Evolutionary conservation across 1,140 invertebrate species (phyloP).

Genomic region (Gonioctena quinquepunctata): DNA sequence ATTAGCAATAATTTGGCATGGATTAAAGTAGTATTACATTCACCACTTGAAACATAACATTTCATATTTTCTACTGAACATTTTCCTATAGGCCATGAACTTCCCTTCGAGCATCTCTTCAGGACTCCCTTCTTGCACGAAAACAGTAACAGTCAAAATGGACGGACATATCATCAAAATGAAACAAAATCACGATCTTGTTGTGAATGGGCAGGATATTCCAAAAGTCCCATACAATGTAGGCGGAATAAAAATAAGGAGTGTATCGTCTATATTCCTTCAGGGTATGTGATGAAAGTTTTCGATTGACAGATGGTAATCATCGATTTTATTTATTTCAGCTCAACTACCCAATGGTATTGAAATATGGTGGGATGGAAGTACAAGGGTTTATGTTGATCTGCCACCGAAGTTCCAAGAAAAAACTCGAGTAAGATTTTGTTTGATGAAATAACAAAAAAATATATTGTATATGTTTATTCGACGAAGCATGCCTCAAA

Average conservation of each 20-base stretch:
- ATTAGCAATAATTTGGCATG: too few species aligned
- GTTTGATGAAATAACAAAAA: too few species aligned
- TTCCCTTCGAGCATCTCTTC: not conserved
- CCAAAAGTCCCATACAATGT: slow-evolving; percentile 67
- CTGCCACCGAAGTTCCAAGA: slow-evolving; percentile 73
- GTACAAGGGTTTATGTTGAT: slow-evolving; percentile 79
- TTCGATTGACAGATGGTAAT: not conserved
- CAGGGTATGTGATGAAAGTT: slow-evolving; percentile 56
- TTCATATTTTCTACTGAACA: too few species aligned
- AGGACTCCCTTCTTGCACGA: not conserved
- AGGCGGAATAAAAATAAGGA: slow-evolving; percentile 63
- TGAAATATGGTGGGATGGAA: slow-evolving; percentile 83
- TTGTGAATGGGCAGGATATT: slow-evolving; percentile 73
- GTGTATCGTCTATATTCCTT: slow-evolving; percentile 77
- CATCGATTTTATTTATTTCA: slow-evolving; percentile 44
- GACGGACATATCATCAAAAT: slow-evolving; percentile 56
- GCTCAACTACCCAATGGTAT: slow-evolving; percentile 77
- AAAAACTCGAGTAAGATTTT: slow-evolving; percentile 62
- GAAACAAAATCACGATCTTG: slow-evolving; percentile 71
- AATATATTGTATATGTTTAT: too few species aligned
- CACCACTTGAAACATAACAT: too few species aligned
- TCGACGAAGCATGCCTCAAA: too few species aligned
- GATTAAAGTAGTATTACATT: too few species aligned
- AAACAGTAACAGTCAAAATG: not conserved
- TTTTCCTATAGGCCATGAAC: not conserved